Conservation (phyloP, 2,113 vertebrate species). For the Pluvialis apricaria region DNA sequence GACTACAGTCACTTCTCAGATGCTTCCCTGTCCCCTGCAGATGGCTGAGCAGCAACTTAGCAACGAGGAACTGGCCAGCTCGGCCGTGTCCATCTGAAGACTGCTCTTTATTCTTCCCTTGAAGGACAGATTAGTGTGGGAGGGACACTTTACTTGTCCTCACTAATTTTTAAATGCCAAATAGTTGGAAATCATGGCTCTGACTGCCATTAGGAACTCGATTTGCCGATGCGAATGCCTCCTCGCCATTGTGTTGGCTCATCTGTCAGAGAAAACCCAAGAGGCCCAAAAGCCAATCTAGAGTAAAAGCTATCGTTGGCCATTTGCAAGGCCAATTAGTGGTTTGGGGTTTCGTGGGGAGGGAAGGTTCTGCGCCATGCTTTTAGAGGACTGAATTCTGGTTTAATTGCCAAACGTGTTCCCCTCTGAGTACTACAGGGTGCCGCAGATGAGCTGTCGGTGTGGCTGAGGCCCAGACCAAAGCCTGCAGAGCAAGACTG, state of each 20-base stretch:
- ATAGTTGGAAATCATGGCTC: not conserved
- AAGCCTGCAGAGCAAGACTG: not conserved
- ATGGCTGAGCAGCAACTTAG: not conserved
- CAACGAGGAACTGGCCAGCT: not conserved
- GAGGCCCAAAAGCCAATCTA: not conserved
- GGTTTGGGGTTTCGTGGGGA: not conserved
- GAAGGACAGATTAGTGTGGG: not conserved
- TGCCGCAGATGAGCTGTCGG: not conserved
- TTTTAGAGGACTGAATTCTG: not conserved
- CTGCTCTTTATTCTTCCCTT: not conserved
- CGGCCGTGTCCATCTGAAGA: not conserved
- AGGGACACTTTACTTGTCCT: not conserved
- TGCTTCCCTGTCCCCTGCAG: constrained; percentile 20
- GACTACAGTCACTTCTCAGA: constrained; percentile 43
- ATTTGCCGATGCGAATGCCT: not conserved
- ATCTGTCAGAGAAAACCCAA: not conserved
- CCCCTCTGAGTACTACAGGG: not conserved
- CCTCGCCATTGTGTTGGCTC: accelerated
- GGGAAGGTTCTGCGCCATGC: not conserved
- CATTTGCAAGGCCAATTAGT: not conserved
- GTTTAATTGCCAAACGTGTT: not conserved
- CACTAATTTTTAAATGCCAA: not conserved
- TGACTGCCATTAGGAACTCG: not conserved
- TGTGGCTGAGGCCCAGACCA: not conserved
- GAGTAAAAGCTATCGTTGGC: not conserved